These are phyloP conservation scores for Neolamprologus kungweensis DNA, from an alignment of 2,113 vertebrate species.

Conservation along the genomic window DNA sequence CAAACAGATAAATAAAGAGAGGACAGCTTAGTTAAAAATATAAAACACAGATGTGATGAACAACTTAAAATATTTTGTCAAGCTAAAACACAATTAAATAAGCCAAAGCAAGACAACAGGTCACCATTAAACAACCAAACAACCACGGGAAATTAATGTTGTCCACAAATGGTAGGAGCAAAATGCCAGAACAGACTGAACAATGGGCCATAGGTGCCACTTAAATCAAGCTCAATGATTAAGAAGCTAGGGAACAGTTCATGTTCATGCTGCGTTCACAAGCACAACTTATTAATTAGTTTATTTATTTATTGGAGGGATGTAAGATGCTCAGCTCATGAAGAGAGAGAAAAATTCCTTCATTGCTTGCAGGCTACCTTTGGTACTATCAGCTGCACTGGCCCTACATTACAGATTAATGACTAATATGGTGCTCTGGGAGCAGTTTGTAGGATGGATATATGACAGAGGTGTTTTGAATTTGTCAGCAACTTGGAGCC, in stretches of 20 bases:
- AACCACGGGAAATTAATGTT: background rate
- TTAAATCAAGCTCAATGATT: background rate
- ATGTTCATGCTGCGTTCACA: background rate
- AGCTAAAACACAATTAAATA: background rate
- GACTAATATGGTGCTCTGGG: background rate
- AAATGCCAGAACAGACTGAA: background rate
- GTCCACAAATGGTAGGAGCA: background rate
- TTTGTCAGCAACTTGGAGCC: background rate
- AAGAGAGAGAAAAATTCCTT: background rate
- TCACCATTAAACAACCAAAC: background rate
- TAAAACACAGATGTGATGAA: background rate
- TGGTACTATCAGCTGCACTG: background rate
- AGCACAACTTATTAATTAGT: background rate
- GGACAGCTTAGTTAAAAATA: background rate
- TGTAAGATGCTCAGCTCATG: background rate
- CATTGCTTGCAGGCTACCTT: background rate
- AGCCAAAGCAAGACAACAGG: background rate
- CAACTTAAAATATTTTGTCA: background rate
- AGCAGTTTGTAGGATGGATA: background rate
- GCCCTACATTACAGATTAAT: background rate
- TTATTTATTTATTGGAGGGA: background rate
- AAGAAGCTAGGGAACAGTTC: background rate
- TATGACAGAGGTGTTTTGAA: conserved; percentile 21
- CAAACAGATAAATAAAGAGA: background rate
- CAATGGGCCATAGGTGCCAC: background rate